Base-by-base conservation (phyloP, 2,113 vertebrate species). In the Bufo gargarizans region DNA sequence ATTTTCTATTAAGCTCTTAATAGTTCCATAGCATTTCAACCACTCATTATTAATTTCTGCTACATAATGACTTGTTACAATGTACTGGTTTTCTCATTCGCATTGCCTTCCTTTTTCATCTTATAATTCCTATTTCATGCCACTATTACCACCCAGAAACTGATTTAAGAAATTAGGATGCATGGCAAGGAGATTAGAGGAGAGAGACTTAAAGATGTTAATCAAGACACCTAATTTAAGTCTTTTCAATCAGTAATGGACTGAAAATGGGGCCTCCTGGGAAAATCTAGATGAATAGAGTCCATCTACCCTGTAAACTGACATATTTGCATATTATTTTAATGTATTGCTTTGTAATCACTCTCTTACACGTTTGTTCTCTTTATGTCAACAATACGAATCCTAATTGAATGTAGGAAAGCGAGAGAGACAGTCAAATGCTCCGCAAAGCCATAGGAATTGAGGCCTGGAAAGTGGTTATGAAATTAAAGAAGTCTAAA, bases 301-400 rank as follows among this genome's bases (percentile, higher is more conserved):
- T 83, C 80, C 43, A 49, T 83, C 80, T 77, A 65, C 55, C 74
- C 79, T 50, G 81, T 83, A 88, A 77, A 82, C 65, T 72, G 80
- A 45, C 58, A 76, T 88, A 88, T 88, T 88, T 83, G 86, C 86
- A 88, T 83, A 83, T 88, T 88, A 88, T 88, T 88, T 88, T 76
- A 82, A 83, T 83, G 55, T 88, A 83, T 88, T 82, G 55, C 86
- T 80, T 79, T 86, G 80, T 65, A 88, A 88, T 88, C 86, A 76
- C 86, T 76, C 69, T 49, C 69, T 74, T 82, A 67, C 58, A 76
- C 55, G 79, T 88, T 82, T 88, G 67, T 88, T 74, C 69, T 83
- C 43, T 45, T 82, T 67, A 77, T 63, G 86, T 83, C 56, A 83
- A 88, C 80, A 83, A 88, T 88, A 77, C 17, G 55, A 83, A 82